phyloP scores from a whole-genome alignment of 2,113 vertebrate genomes.

The Scalopus aquaticus region DNA sequence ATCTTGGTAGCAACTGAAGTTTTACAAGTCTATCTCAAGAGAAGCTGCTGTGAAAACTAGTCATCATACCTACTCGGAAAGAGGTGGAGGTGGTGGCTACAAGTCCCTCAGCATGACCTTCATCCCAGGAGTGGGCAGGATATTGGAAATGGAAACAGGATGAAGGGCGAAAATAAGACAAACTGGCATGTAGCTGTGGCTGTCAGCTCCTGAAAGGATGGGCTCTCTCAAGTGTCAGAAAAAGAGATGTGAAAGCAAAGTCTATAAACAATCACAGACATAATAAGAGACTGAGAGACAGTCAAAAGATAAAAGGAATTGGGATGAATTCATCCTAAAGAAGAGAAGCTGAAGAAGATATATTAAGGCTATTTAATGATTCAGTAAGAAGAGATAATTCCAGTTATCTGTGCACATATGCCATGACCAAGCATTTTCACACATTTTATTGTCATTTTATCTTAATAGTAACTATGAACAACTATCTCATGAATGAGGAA shows the following conservation, averaged over 20 bases:
- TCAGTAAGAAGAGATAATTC: constrained; percentile 27
- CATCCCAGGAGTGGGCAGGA: constrained; percentile 36
- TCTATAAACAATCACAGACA: constrained; percentile 37
- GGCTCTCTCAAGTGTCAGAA: constrained; percentile 51
- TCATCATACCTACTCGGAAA: not conserved
- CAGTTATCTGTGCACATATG: not conserved
- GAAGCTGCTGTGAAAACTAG: constrained; percentile 1
- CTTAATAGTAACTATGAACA: not conserved
- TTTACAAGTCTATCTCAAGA: not conserved
- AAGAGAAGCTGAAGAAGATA: not conserved
- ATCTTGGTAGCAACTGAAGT: constrained; percentile 18
- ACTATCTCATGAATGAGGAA: constrained; percentile 33
- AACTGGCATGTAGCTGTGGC: not conserved
- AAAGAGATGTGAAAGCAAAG: constrained; percentile 7
- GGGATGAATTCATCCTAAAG: constrained; percentile 15
- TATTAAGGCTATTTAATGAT: not conserved
- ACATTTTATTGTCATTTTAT: not conserved
- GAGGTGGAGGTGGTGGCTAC: not conserved
- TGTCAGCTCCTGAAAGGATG: not conserved
- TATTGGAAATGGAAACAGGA: constrained; percentile 32
- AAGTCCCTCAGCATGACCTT: not conserved
- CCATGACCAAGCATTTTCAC: not conserved
- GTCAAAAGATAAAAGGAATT: not conserved
- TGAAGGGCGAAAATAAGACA: constrained; percentile 17
- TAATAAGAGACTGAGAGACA: constrained; percentile 41